phyloP scores from a whole-genome alignment of 2,113 vertebrate genomes.

The Neolamprologus toae region DNA sequence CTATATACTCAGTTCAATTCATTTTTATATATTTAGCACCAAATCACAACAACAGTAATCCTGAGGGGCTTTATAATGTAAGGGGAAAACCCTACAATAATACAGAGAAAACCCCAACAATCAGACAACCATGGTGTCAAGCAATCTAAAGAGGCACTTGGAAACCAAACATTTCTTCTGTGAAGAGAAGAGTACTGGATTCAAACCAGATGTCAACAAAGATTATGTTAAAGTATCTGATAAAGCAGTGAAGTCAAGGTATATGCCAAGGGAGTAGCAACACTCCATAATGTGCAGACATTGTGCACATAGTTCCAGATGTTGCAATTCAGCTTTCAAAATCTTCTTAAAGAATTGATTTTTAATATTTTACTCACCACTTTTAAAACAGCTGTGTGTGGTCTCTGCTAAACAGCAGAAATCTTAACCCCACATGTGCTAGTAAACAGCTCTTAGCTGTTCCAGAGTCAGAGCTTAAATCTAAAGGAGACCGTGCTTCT shows the following conservation, averaged over 20 bases:
- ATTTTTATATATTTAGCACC: neutral
- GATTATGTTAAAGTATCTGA: neutral
- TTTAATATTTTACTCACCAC: neutral
- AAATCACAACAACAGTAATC: neutral
- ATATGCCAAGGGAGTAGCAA: neutral
- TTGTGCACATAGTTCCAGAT: neutral
- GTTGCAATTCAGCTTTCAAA: neutral
- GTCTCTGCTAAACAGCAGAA: neutral
- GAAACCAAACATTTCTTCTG: neutral
- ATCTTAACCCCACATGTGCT: neutral
- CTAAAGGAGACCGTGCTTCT: neutral
- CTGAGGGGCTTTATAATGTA: neutral
- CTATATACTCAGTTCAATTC: neutral
- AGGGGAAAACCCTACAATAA: neutral
- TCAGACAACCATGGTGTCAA: neutral
- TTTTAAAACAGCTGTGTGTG: neutral
- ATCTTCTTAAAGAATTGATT: neutral
- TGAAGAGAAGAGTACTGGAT: neutral
- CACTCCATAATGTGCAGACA: neutral
- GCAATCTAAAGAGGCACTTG: neutral
- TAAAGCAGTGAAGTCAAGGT: neutral
- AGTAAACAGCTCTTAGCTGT: neutral
- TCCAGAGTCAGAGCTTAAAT: neutral
- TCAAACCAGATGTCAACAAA: neutral
- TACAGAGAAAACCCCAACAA: neutral